A percentile compares a stretch with the other conserved stretches of the same genome.
phyloP scores from a whole-genome alignment of 2,888 invertebrate species.

The Ichneumoninae sp. region DNA sequence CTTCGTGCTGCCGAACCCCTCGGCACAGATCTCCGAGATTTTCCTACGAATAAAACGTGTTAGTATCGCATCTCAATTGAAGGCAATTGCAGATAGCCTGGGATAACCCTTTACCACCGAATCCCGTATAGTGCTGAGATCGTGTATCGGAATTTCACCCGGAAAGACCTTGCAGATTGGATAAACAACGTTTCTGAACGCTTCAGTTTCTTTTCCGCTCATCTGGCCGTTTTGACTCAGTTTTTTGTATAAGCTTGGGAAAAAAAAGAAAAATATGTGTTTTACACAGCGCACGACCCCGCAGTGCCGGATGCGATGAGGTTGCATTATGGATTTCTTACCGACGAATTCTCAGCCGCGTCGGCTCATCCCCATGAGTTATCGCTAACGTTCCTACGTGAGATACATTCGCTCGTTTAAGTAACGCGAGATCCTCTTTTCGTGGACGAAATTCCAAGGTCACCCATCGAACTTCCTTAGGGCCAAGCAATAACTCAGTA shows the following conservation, averaged over 20 bases:
- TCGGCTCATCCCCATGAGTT: conserved; percentile 86
- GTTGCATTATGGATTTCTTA: conserved; percentile 57
- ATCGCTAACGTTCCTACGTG: conserved; percentile 85
- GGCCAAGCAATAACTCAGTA: conserved; percentile 83
- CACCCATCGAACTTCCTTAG: conserved; percentile 82
- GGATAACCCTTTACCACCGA: conserved; percentile 74
- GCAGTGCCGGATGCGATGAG: not conserved
- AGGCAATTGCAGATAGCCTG: not conserved
- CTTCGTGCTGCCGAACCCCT: conserved; percentile 79
- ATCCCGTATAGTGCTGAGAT: conserved; percentile 79
- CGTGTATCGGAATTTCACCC: conserved; percentile 77
- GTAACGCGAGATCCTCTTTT: conserved; percentile 84
- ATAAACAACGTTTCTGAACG: conserved; percentile 78
- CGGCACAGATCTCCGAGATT: conserved; percentile 81
- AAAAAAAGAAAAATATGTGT: not conserved
- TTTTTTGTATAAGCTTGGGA: conserved; percentile 79
- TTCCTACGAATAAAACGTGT: conserved; percentile 71
- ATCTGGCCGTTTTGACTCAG: conserved; percentile 78
- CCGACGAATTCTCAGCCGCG: conserved; percentile 83
- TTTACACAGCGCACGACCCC: not conserved
- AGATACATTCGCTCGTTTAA: conserved; percentile 80
- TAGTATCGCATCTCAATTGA: not conserved
- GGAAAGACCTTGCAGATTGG: conserved; percentile 80
- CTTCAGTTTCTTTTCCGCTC: conserved; percentile 75
- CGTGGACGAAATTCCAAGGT: conserved; percentile 84